Percentiles rank a stretch among this genome's conserved stretches.
Evolutionary conservation across 2,797 vertebrate species (phyloP).

Genomic region (Gallinago nigripennis): DNA sequence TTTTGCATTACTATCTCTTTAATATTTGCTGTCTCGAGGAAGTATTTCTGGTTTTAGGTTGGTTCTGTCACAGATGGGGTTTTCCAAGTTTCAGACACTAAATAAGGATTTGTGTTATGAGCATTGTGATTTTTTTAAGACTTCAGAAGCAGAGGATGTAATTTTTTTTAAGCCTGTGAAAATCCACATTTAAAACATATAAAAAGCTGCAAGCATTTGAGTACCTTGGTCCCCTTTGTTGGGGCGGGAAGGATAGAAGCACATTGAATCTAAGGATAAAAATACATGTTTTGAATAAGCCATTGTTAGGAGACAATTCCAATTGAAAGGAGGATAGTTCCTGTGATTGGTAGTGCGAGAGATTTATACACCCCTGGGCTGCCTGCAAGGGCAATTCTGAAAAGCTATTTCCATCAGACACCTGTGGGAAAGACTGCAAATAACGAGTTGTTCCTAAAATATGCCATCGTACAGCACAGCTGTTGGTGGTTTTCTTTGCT

Average conservation of each 20-base stretch:
- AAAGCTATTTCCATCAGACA: conserved; percentile 19
- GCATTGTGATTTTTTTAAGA: background rate
- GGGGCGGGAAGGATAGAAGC: background rate
- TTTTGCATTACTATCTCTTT: background rate
- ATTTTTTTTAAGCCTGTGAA: background rate
- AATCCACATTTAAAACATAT: background rate
- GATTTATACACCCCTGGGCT: background rate
- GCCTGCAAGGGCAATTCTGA: background rate
- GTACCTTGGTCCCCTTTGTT: background rate
- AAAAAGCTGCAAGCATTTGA: background rate
- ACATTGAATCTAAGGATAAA: background rate
- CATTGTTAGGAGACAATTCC: conserved; percentile 16
- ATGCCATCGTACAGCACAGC: background rate
- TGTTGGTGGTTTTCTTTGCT: conserved; percentile 24
- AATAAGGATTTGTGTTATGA: background rate
- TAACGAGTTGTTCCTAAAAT: conserved; percentile 8
- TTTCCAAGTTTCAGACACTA: background rate
- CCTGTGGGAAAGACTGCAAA: conserved; percentile 7
- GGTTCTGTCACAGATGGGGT: background rate
- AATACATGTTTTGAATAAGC: background rate
- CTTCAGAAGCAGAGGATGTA: background rate
- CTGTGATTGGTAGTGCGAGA: background rate
- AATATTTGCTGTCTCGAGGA: background rate
- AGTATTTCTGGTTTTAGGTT: background rate
- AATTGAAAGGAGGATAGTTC: background rate